These are phyloP conservation scores for Parazoanthus swiftii DNA, from an alignment of 92 coral and sea anemone species.

Conservation along the genomic window DNA sequence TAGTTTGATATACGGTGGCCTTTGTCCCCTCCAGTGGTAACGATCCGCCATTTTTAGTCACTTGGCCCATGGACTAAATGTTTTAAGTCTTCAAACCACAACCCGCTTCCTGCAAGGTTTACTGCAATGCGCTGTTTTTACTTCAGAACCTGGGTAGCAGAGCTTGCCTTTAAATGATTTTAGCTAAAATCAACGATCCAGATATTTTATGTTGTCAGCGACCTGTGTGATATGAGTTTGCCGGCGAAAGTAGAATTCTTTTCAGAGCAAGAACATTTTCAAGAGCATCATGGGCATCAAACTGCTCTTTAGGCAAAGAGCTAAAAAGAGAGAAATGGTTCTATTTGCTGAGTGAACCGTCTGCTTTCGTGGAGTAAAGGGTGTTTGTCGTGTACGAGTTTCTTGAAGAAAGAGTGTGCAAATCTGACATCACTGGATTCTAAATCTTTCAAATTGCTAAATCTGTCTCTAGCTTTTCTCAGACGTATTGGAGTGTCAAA, in stretches of 20 bases:
- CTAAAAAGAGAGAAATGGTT: not conserved
- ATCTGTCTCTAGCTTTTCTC: slow-evolving; percentile 43
- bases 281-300: slow-evolving; percentile 9
- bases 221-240: not conserved
- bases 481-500: slow-evolving; percentile 55
- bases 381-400: slow-evolving; percentile 41
- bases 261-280: slow-evolving; percentile 13
- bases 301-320: not conserved
- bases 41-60: no score
- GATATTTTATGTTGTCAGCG: not conserved
- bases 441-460: slow-evolving; percentile 9
- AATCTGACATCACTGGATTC: slow-evolving; percentile 36
- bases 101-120: slow-evolving; percentile 12
- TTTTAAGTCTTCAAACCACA: not conserved
- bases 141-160: not conserved
- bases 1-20: no score
- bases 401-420: slow-evolving; percentile 41
- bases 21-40: no score
- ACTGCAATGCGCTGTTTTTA: not conserved
- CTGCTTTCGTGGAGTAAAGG: slow-evolving; percentile 36
- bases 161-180: not conserved
- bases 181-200: not conserved
- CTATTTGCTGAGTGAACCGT: not conserved
- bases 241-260: not conserved
- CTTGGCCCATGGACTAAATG: no score